These are phyloP conservation scores for Tenthredo amoena DNA, from an alignment of 2,888 invertebrate genomes.

Conservation along the genomic window DNA sequence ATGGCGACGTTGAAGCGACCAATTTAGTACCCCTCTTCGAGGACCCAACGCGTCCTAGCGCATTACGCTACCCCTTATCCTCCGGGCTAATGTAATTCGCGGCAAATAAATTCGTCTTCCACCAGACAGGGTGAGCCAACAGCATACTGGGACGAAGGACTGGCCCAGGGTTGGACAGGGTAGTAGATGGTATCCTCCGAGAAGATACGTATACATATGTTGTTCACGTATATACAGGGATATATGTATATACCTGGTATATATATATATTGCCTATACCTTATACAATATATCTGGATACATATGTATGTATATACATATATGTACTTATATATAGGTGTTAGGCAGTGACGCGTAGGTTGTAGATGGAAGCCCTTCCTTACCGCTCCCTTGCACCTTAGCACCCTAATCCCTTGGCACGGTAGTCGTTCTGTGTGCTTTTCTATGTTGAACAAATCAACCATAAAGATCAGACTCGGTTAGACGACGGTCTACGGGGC, in stretches of 20 bases:
- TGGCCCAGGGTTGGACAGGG: neutral
- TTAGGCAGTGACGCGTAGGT: neutral
- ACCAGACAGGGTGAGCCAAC: constrained; percentile 36
- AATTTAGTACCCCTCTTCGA: constrained; percentile 8
- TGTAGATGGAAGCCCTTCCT: neutral
- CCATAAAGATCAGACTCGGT: constrained; percentile 30
- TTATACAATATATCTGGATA: neutral
- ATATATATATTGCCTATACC: neutral
- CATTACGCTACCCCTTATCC: constrained; percentile 32
- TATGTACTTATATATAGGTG: neutral
- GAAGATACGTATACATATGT: neutral
- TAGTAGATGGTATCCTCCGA: neutral
- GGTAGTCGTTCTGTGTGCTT: neutral
- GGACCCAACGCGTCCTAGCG: constrained; percentile 25
- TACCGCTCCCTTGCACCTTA: neutral
- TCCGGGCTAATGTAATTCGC: constrained; percentile 33
- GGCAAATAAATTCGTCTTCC: constrained; percentile 49
- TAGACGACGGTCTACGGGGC: constrained; percentile 21
- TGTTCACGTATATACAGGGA: neutral
- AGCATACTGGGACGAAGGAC: neutral
- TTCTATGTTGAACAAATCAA: constrained; percentile 34
- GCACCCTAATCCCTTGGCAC: constrained; percentile 7
- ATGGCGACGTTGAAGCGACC: constrained; percentile 14
- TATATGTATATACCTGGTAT: neutral
- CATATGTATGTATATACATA: too few species aligned